phyloP scores from a whole-genome alignment of 2,113 vertebrate genomes.

The Eolophus roseicapilla region DNA sequence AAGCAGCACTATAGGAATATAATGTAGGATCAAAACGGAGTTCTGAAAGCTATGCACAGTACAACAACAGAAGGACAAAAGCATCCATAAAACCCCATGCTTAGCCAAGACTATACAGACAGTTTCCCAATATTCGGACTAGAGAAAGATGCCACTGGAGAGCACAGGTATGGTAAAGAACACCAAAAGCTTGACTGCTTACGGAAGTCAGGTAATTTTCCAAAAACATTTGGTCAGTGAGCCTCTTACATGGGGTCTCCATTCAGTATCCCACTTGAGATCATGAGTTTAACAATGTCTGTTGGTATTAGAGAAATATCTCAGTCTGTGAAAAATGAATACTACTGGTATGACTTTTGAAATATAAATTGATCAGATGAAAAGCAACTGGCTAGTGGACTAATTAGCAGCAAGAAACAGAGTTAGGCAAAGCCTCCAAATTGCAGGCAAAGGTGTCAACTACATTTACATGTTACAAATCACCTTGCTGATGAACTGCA shows the following conservation, averaged over 20 bases:
- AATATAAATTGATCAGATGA: background rate
- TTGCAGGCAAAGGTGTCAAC: background rate
- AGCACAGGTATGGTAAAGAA: background rate
- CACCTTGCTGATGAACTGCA: background rate
- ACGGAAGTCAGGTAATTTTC: background rate
- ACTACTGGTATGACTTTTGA: background rate
- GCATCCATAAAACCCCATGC: background rate
- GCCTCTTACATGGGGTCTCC: background rate
- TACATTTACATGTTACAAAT: background rate
- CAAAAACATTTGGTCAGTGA: background rate
- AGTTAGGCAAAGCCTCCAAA: conserved; percentile 13
- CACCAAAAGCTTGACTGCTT: background rate
- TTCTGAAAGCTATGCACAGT: background rate
- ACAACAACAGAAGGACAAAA: background rate
- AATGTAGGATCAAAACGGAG: background rate
- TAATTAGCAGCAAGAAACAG: background rate
- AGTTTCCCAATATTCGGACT: background rate
- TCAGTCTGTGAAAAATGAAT: background rate
- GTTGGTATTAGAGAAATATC: background rate
- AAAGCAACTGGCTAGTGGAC: background rate
- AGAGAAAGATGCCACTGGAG: background rate
- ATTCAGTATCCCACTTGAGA: background rate
- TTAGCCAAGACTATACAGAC: background rate
- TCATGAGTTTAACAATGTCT: background rate
- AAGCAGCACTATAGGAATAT: background rate